Conservation (phyloP, 92 coral and sea anemone species). For the Zoanthus sansibaricus region DNA sequence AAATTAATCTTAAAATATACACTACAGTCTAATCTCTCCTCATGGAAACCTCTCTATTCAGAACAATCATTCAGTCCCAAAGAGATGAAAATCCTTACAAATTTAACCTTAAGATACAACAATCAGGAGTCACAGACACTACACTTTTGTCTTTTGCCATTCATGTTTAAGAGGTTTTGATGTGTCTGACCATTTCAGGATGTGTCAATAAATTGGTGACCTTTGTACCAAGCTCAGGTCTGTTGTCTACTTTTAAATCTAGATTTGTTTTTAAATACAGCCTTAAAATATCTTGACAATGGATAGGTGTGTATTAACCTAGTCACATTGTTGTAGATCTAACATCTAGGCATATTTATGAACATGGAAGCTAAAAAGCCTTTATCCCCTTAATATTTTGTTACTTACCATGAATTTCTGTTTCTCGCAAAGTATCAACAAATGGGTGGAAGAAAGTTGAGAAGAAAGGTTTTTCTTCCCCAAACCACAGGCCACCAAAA, state of each 20-base stretch:
- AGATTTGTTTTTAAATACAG: background rate
- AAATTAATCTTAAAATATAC: background rate
- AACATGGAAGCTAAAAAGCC: background rate
- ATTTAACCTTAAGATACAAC: background rate
- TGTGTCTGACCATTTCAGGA: slow-evolving; percentile 4
- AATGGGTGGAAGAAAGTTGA: slow-evolving; percentile 2
- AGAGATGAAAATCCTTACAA: background rate
- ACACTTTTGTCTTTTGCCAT: background rate
- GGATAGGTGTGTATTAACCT: background rate
- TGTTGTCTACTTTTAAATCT: background rate
- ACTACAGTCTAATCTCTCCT: background rate
- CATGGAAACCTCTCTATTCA: background rate
- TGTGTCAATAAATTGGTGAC: background rate
- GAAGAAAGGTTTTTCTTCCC: background rate
- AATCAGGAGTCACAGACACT: slow-evolving; percentile 2
- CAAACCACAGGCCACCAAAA: slow-evolving; percentile 8
- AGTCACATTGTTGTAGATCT: background rate
- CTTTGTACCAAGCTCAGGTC: background rate
- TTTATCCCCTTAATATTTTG: background rate
- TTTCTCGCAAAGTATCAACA: background rate
- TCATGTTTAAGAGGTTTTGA: background rate
- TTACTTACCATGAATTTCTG: background rate
- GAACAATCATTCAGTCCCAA: background rate
- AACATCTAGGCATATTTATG: background rate
- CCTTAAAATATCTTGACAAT: background rate